Conservation (phyloP, 37 sponge, comb jelly and placozoan genomes). For the Agelas oroides region DNA sequence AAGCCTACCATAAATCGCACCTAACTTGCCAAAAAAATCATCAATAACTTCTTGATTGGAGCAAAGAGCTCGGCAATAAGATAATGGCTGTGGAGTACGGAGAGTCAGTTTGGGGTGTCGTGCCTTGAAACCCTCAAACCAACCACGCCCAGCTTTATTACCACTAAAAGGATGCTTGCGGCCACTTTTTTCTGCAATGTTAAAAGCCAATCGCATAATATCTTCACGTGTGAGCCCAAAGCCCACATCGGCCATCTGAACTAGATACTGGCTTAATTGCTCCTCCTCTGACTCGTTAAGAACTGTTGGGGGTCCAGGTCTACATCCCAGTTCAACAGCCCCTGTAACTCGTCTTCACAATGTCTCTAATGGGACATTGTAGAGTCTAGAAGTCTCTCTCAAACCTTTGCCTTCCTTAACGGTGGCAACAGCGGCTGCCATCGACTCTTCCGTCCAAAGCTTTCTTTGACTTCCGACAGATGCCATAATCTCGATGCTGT, state of each 20-base stretch:
- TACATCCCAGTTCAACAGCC: constrained; percentile 24
- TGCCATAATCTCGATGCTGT: too few relatives aligned
- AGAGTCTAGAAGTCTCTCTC: constrained; percentile 35
- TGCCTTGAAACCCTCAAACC: constrained; percentile 41
- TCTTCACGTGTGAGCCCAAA: constrained; percentile 39
- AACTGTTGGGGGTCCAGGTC: constrained; percentile 56
- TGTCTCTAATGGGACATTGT: constrained; percentile 58
- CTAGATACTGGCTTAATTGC: not conserved
- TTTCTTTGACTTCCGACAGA: too few relatives aligned
- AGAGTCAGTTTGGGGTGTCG: constrained; percentile 35
- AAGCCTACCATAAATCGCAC: constrained; percentile 28
- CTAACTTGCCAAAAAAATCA: constrained; percentile 46
- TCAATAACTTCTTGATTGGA: constrained; percentile 11
- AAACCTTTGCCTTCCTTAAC: constrained; percentile 44
- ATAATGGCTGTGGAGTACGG: constrained; percentile 24
- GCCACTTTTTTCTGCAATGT: constrained; percentile 30
- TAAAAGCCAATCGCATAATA: constrained; percentile 42
- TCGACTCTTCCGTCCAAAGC: constrained; percentile 43
- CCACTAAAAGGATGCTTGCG: constrained; percentile 26
- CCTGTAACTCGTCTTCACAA: constrained; percentile 48
- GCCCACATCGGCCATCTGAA: constrained; percentile 63
- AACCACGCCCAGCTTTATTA: constrained; percentile 24
- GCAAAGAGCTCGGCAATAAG: constrained; percentile 5
- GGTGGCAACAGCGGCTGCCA: constrained; percentile 36
- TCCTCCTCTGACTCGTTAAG: constrained; percentile 58